phyloP scores from a whole-genome alignment of 2,888 invertebrate species.

The Cyclophora albipunctata region DNA sequence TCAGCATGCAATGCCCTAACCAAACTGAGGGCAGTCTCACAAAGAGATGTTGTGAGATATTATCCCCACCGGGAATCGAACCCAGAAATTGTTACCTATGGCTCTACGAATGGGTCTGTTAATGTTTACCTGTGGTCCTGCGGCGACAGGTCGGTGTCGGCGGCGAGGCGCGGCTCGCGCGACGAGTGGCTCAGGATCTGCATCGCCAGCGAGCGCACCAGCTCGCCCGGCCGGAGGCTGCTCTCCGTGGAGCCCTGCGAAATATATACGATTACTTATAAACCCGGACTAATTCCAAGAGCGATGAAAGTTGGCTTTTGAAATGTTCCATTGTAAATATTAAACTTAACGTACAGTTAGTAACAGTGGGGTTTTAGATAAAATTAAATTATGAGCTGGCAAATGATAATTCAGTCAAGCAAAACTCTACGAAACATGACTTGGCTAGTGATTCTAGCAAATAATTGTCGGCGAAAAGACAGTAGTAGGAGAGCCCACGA shows the following conservation, averaged over 20 bases:
- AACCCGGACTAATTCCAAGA: neutral
- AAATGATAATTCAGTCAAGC: neutral
- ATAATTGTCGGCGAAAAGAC: too few relatives aligned
- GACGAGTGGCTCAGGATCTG: constrained; percentile 86
- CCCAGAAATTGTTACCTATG: too few relatives aligned
- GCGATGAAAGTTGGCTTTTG: too few relatives aligned
- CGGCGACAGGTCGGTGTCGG: constrained; percentile 18
- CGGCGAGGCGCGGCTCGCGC: constrained; percentile 41
- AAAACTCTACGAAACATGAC: neutral
- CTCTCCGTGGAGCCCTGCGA: constrained; percentile 84
- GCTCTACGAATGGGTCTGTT: neutral
- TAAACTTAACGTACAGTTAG: too few relatives aligned
- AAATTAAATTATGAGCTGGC: neutral
- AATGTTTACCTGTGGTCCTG: constrained; percentile 24
- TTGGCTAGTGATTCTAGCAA: neutral
- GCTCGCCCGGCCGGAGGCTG: constrained; percentile 88
- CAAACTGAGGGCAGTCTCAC: too few relatives aligned
- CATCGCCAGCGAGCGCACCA: constrained; percentile 88
- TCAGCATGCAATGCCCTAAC: too few relatives aligned
- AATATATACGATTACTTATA: neutral
- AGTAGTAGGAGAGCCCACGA: too few relatives aligned
- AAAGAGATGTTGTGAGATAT: too few relatives aligned
- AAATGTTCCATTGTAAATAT: too few relatives aligned
- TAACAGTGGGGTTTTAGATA: too few relatives aligned
- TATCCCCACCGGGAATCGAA: too few relatives aligned